Percentiles rank a stretch among this genome's conserved stretches.
phyloP scores from a whole-genome alignment of 2,888 invertebrate species.

The Lamellibrachia columna region DNA sequence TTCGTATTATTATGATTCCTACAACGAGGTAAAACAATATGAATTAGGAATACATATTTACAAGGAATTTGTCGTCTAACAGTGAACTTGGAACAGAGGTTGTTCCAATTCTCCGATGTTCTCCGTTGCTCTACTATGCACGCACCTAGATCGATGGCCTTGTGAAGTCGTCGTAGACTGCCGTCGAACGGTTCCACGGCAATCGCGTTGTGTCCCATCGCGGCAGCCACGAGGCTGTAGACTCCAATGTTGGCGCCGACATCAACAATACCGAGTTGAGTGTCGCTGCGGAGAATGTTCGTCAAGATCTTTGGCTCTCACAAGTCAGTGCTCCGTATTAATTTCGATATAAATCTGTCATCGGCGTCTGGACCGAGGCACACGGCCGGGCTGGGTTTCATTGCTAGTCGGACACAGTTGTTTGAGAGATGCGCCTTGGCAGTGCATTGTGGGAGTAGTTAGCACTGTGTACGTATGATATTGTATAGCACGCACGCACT shows the following conservation, averaged over 20 bases:
- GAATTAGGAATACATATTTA: too few species aligned
- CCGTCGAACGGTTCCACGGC: conserved; percentile 57
- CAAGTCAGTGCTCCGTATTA: neutral
- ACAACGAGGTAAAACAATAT: too few species aligned
- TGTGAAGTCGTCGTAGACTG: conserved; percentile 44
- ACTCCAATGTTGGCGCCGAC: conserved; percentile 62
- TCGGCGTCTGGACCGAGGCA: neutral
- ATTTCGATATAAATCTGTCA: neutral
- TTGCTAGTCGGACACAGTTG: neutral
- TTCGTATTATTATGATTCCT: too few species aligned
- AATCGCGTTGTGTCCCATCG: conserved; percentile 52
- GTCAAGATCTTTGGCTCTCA: neutral
- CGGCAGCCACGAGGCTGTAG: conserved; percentile 55
- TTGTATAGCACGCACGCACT: too few species aligned
- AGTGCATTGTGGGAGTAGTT: too few species aligned
- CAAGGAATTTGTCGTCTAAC: too few species aligned
- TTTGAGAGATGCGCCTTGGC: too few species aligned
- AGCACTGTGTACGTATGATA: too few species aligned
- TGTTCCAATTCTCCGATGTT: too few species aligned
- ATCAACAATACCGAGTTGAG: conserved; percentile 52
- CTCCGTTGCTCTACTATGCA: neutral
- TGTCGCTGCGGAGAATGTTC: conserved; percentile 46
- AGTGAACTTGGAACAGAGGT: too few species aligned
- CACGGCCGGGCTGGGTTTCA: neutral
- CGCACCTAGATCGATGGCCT: conserved; percentile 39